phyloP scores from a whole-genome alignment of 2,113 vertebrate genomes.

The Apus apus region DNA sequence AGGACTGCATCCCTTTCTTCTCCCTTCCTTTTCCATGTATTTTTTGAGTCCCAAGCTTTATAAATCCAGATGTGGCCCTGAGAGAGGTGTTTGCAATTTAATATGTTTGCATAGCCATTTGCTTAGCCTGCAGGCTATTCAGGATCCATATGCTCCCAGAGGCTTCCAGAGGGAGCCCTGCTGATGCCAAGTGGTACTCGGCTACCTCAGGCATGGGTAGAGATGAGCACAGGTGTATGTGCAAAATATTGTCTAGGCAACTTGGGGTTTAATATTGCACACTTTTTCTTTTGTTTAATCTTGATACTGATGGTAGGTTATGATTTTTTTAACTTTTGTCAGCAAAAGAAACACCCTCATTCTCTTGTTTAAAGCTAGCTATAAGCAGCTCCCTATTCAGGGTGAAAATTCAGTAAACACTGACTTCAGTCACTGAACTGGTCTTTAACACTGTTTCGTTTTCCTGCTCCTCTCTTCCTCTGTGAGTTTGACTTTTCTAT shows the following conservation, averaged over 20 bases:
- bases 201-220: neutral
- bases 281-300: neutral
- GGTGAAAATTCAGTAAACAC: neutral
- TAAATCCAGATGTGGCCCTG: constrained; percentile 21
- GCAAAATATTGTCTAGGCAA: neutral
- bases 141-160: rapidly evolving
- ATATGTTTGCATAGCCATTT: neutral
- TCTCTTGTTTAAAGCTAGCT: neutral
- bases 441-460: neutral
- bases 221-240: neutral
- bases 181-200: neutral
- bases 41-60: neutral
- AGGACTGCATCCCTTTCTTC: neutral
- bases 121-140: neutral
- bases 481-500: neutral
- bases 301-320: neutral
- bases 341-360: neutral
- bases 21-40: neutral
- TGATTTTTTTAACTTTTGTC: neutral
- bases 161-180: neutral
- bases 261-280: neutral
- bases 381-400: neutral
- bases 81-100: neutral
- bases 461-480: neutral
- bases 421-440: neutral